Base-by-base conservation (phyloP, 1,140 invertebrate genomes). In the Cecropterus lyciades region DNA sequence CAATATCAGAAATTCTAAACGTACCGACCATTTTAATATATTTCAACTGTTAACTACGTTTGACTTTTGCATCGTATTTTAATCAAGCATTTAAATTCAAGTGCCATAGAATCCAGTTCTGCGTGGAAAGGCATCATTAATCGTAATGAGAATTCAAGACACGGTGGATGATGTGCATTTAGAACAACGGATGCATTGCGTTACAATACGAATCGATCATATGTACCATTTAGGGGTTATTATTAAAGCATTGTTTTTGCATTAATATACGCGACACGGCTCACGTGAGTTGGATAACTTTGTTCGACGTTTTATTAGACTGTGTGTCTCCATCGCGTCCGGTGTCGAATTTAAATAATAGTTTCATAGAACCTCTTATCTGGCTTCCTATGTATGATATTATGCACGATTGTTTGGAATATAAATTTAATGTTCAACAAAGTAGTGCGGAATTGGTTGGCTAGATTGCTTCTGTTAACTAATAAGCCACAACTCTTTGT, bases 201-300 rank as follows among this genome's bases (percentile, higher is more conserved):
- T 66, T 65, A 72, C 52, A 64, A 67, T 67, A 33, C 62, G 69
- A 76, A 76, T 70, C 67, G 70, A 57, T 51, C 16, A 40, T 37
- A 11, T 40, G 46, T 65, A 79, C 63, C 49, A 65, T 67, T 76
- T 62, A 72, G 65, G 73, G 46, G 53, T 45, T 43, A 52, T 77
- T 71, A 80, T 78, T 80, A 77, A 67, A 68, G 69, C 67, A 85
- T 87, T 85, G 84, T 84, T 79, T 73, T 76, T 59, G 65, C 70
- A 71, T 65, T 70, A 56, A 69, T 57, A 48, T 43, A 56, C 53
- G 17, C 15, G 5, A 59, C 43, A 46, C 8, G 20, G n/a, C n/a
- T n/a, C n/a, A 42, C 13, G 24, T 0, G 6, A 20, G 45, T 70
- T 64, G 62, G 49, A 8, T 42, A 66, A 55, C 33, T 57, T 51